Base-by-base conservation (phyloP, 2,888 invertebrate genomes). In the Drosophila colorata region DNA sequence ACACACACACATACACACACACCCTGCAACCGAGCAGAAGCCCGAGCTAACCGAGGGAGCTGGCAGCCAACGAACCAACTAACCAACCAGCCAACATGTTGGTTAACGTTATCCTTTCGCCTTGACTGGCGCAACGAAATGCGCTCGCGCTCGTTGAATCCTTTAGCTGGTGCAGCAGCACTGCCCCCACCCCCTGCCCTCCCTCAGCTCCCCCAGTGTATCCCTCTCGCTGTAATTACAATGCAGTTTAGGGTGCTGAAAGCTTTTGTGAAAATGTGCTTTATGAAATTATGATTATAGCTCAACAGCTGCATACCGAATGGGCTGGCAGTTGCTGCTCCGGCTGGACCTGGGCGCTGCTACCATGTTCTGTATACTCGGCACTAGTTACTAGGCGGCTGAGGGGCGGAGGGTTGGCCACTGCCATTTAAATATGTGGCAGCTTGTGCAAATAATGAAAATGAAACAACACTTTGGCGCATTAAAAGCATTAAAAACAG, bases 271-370 rank as follows among this genome's bases (percentile, higher is more conserved):
- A 87, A 88, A 89, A 85, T 85, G 87, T 89, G 83, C 89, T 90
- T 89, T 89, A 90, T 90, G 90, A 90, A 89, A 89, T 89, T 89
- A 89, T 89, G 90, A 85, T 89, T 90, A 89, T 87, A 85, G 88
- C 88, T 88, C 87, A 87, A 79, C 87, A 80, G 77, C 87, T 83
- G 80, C 85, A 85, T 73, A 78, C 67, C 69, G 63, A 75, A 72
- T 71, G 78, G 57, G 33, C 52, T 56, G 23, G n/a, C 28, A 25
- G 43, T 20, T 37, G 16, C 46, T 18, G 18, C 14, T 20, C 8
- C 49, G 31, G 23, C 28, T 23, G 66, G 55, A 31, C 28, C 33
- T 23, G 43, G 25, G 13, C 16, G 6, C 28, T n/a, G 28, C 40
- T 28, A 23, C 25, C 13, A 7, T 25, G 2, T 9, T n/a, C 43